Base-by-base conservation (phyloP, 2,888 invertebrate genomes). In the Mimumesa dahlbomi region DNA sequence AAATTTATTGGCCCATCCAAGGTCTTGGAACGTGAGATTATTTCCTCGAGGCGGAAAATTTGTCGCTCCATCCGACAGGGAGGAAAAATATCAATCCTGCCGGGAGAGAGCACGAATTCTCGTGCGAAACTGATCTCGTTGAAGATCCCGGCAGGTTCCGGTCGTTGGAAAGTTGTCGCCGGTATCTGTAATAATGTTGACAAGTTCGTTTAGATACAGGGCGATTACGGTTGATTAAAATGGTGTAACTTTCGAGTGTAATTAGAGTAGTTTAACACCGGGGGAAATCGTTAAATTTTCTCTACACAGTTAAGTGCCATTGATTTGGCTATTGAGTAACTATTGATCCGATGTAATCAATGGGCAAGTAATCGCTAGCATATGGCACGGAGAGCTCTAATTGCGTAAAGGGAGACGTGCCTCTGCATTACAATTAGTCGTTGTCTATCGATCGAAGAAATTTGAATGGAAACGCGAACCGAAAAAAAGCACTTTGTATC, bases 31-130 rank as follows among this genome's bases (percentile, higher is more conserved):
- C 62, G 70, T 45, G 67, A 70, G 81, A 81, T 80, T 78, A 81
- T 75, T 81, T 74, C 70, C 76, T 62, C 62, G 42, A 52, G 54
- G 65, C 59, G 58, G 72, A 46, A 68, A 80, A 81, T 81, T 80
- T 78, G 79, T 79, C 79, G 73, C 29, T 50, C 42, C 38, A 13
- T 16, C 61, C 54, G 70, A 59, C 64, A 63, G 48, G 57, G 59
- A 58, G 22, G 59, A 36, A 61, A 71, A 70, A 70, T 70, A 72
- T 61, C 72, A 65, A 70, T 70, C 71, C 71, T 42, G n/a, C n/a
- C n/a, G n/a, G 53, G 18, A 3, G 9, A 52, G 49, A 38, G 25
- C 31, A 14, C 29, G 56, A 6, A 46, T 31, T 29, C 13, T 25
- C 11, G 14, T 13, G 68, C 36, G 16, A 50, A 64, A 54, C 57